Evolutionary conservation across 2,797 vertebrate genomes (phyloP).

Genomic region (Streptopelia turtur): DNA sequence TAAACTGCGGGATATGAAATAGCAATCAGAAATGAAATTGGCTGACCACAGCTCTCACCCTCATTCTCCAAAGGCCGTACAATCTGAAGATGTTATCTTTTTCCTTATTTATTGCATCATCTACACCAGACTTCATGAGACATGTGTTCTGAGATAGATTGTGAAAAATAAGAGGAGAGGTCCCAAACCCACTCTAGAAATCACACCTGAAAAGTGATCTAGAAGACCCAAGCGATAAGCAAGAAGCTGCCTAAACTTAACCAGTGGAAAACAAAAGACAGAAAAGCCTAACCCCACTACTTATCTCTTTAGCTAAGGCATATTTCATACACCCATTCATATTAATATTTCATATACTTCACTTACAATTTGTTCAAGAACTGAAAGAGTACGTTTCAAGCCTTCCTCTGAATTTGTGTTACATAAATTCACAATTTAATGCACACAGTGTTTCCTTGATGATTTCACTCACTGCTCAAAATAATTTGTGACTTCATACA

Average conservation of each 20-base stretch:
- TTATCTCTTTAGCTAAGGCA: background rate
- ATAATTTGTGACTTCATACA: background rate
- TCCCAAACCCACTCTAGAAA: background rate
- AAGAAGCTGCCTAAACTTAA: background rate
- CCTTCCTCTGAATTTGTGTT: background rate
- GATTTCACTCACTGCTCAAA: background rate
- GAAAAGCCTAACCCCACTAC: background rate
- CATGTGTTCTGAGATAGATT: background rate
- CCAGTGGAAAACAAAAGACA: background rate
- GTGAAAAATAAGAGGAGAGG: background rate
- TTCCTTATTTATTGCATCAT: background rate
- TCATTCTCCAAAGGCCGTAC: background rate
- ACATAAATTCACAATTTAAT: background rate
- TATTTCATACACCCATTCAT: accelerated
- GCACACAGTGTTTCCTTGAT: background rate
- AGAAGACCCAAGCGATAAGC: background rate
- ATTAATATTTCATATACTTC: background rate
- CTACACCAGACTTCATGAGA: background rate
- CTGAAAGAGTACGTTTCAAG: background rate
- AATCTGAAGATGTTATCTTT: background rate
- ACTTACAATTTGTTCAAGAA: background rate
- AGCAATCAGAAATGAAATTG: background rate
- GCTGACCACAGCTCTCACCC: background rate
- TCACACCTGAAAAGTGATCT: background rate
- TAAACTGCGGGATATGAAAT: background rate